Evolutionary conservation across 2,797 vertebrate genomes (phyloP).

Genomic region (Argentina silus): DNA sequence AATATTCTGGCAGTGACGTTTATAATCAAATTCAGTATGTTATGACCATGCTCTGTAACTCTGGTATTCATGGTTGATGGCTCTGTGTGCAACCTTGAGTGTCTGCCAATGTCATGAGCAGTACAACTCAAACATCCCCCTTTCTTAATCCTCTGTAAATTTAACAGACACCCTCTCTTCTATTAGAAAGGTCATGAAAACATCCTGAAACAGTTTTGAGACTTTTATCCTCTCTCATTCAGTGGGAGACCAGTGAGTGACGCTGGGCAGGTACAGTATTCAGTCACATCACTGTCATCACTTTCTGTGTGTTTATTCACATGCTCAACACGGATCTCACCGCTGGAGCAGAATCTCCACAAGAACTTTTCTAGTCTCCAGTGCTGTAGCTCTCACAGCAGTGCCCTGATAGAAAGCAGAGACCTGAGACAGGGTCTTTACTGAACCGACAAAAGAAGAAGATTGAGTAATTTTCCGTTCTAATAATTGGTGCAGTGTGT

Average conservation of each 20-base stretch:
- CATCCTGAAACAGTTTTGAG: slow-evolving; percentile 37
- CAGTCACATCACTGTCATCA: slow-evolving; percentile 7
- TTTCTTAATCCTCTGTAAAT: slow-evolving; percentile 7
- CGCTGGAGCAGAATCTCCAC: slow-evolving; percentile 8
- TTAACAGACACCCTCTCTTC: neutral
- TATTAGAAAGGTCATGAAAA: slow-evolving; percentile 29
- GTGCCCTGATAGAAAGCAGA: slow-evolving; percentile 44
- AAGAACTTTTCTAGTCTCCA: slow-evolving; percentile 11
- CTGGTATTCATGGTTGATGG: neutral
- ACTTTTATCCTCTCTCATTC: slow-evolving; percentile 23
- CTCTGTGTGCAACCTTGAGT: neutral
- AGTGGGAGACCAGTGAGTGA: neutral
- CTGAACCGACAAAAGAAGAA: slow-evolving; percentile 13
- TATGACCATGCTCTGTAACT: neutral
- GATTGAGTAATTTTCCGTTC: slow-evolving; percentile 34
- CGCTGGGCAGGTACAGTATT: slow-evolving; percentile 1
- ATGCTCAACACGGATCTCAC: slow-evolving; percentile 9
- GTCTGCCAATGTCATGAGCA: neutral
- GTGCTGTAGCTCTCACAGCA: slow-evolving; percentile 25
- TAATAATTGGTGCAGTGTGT: neutral
- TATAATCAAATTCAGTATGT: neutral
- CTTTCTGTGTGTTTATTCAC: slow-evolving; percentile 16
- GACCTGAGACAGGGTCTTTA: slow-evolving; percentile 22
- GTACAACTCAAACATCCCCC: slow-evolving; percentile 5
- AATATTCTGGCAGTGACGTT: neutral